Percentiles rank a stretch among this genome's conserved stretches.
Conservation (phyloP, 2,113 vertebrate species). For the Ophthalmolycus amberensis region DNA sequence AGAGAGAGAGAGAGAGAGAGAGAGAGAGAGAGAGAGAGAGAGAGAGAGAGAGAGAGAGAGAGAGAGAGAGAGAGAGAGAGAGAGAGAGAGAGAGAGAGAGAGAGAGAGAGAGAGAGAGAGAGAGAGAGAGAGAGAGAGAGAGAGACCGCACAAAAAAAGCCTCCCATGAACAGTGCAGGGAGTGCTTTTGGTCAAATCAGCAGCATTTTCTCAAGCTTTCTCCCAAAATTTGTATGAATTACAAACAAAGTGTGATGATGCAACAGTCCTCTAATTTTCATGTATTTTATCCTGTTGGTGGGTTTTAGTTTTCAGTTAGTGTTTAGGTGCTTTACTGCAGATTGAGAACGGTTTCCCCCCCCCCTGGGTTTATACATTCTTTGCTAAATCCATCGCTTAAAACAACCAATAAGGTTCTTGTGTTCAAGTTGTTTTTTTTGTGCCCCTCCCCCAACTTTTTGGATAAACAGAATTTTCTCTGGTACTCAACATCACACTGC, state of each 20-base stretch:
- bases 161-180: background rate
- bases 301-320: background rate
- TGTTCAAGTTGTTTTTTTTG: slow-evolving; percentile 4
- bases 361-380: slow-evolving; percentile 17
- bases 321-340: background rate
- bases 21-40: too few species aligned
- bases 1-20: too few species aligned
- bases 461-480: background rate
- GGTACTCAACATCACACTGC: background rate
- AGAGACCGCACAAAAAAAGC: too few species aligned
- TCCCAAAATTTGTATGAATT: background rate
- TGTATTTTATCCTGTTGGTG: background rate
- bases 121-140: too few species aligned
- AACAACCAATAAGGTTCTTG: slow-evolving; percentile 10
- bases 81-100: too few species aligned
- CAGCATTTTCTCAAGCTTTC: background rate
- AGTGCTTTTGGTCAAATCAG: background rate
- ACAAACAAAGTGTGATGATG: background rate
- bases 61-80: too few species aligned
- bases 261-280: background rate
- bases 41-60: too few species aligned
- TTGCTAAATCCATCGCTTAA: background rate
- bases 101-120: too few species aligned
- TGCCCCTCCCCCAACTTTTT: background rate
- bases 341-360: slow-evolving; percentile 18